Base-by-base conservation (phyloP, 1,140 invertebrate genomes). In the Drosophila rufa region DNA sequence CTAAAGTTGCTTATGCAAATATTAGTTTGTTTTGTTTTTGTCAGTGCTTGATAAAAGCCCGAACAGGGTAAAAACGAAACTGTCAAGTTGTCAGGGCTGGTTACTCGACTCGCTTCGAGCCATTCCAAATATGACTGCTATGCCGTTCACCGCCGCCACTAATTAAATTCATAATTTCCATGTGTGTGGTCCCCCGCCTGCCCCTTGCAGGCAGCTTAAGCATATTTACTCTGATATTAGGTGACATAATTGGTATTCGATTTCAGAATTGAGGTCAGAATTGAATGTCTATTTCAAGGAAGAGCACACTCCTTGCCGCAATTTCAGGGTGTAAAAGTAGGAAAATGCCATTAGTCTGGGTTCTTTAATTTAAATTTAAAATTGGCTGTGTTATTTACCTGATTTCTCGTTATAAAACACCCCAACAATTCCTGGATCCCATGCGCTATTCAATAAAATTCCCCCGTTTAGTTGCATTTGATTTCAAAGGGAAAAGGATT, bases 101-200 rank as follows among this genome's bases (percentile, higher is more conserved):
- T 11, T 36, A 11, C 33, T 12, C 30, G 27, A 12, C 14, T 8
- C 8, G 17, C 30, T 19, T 6, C 14, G 8, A n/a, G 42, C 19
- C 15, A 22, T 14, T n/a, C 1, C 3, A 58, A 27, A 25, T 25
- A 25, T 45, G 27, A 12, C 33, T 36, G 8, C 33, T 36, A 36
- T 43, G 19, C 22, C 5, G 17, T 27, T 59, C 7, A 9, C 25
- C 22, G 4, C 57, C 46, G 12, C 0, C 12, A 14, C 53, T 50
- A 48, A 33, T 38, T 71, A 71, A 66, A 58, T 46, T 46, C 48
- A 55, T 51, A 77, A 76, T 76, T 61, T 40, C 51, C 50, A 30
- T 50, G 14, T 25, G 36, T 38, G 33, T 0, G 7, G 11, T 14
- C 15, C 14, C 14, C 51, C 33, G 14, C 19, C 33, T 15, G 17